Evolutionary conservation across 2,888 invertebrate genomes (phyloP), one percentile per base, ranked within the genome.

Genomic region (Philaethria dido): DNA sequence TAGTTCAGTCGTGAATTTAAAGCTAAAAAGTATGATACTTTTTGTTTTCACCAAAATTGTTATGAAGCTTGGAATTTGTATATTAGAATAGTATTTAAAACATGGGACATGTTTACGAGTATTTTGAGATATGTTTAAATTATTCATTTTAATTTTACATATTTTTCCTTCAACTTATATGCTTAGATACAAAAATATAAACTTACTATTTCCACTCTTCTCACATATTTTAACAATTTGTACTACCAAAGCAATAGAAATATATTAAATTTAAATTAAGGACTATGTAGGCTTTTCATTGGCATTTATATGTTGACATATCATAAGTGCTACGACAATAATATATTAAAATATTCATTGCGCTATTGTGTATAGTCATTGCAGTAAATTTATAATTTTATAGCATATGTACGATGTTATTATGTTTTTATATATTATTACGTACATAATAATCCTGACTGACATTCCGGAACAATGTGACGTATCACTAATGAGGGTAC

Each of bases 1-100:
- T 57, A 42, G 55, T 39, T 57, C n/a, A 22, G 39, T 57, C 39
- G 22, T 57, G 22, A 57, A 57, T 42, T 42, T 57, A 22, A 57
- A 39, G 39, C 20, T 36, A 36, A 55, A 55, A 14, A 36, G 33
- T 20, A 8, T 33, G 4, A 55, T 55, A 55, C 14, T 22, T 50
- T 25, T 50, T 20, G 36, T 55, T 36, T 13, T 33, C 20, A 1
- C 5, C 11, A 20, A 57, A 57, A 57, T 57, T 39, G 14, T 22
- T 57, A 57, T n/a, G 5, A n/a, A 22, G 11, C 22, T 11, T 22
- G 39, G n/a, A 39, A 14, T n/a, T n/a, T 39, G 20, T 20, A n/a
- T 20, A 20, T 55, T 55, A 55, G 36, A 36, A 55, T 39, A 36
- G 20, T 55, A 22, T n/a, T 55, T 55, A 39, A 55, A 39, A 39